phyloP scores from a whole-genome alignment of 64 coral and sea anemone genomes.

The Dendronephthya gigantea region DNA sequence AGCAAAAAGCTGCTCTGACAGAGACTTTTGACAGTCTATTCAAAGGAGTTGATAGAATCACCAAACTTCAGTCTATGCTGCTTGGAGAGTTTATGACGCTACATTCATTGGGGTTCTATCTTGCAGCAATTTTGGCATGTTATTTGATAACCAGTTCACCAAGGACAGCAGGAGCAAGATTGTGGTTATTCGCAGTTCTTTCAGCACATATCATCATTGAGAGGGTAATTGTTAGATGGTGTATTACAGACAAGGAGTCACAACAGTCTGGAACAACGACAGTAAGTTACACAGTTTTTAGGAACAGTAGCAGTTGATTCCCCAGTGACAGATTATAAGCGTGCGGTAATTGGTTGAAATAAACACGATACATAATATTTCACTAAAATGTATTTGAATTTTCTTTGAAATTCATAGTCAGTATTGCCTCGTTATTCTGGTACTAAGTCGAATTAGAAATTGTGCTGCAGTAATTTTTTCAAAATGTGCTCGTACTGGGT shows the following conservation, averaged over 20 bases:
- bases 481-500: too few relatives aligned
- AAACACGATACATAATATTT: too few relatives aligned
- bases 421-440: too few relatives aligned
- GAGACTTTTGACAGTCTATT: not conserved
- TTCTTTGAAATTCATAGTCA: too few relatives aligned
- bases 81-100: slow-evolving; percentile 3
- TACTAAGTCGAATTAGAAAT: too few relatives aligned
- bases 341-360: too few relatives aligned
- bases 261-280: not conserved
- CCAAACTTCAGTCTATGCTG: slow-evolving; percentile 10
- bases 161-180: not conserved
- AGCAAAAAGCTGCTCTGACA: not conserved
- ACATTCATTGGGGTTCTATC: slow-evolving; percentile 2
- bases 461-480: too few relatives aligned
- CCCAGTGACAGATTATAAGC: too few relatives aligned
- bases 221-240: slow-evolving; percentile 7
- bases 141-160: slow-evolving; percentile 8
- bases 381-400: too few relatives aligned
- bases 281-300: not conserved
- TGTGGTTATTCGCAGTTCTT: not conserved
- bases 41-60: slow-evolving; percentile 5
- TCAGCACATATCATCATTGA: not conserved
- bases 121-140: not conserved
- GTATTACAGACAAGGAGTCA: not conserved
- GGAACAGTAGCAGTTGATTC: not conserved